Conservation (phyloP, 92 coral and sea anemone genomes). For the Phenganax subtilis region DNA sequence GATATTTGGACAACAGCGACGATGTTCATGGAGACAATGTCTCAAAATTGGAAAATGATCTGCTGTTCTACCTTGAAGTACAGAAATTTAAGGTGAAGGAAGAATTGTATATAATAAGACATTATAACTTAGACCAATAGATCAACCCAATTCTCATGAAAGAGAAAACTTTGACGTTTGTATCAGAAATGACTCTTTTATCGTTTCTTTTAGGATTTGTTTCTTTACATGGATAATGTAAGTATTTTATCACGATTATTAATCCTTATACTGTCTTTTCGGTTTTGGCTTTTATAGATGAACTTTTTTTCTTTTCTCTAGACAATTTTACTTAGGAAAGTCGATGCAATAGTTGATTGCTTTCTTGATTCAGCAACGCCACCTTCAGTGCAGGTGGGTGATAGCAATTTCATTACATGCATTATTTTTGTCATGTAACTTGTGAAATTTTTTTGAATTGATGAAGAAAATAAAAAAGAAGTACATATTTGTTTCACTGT, state of each 20-base stretch:
- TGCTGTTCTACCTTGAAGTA: conserved; percentile 82
- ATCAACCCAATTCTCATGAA: neutral
- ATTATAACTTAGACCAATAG: neutral
- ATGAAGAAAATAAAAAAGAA: no score
- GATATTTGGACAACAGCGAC: conserved; percentile 82
- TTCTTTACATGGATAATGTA: conserved; percentile 89
- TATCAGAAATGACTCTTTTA: neutral
- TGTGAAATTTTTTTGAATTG: neutral
- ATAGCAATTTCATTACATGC: neutral
- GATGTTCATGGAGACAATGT: conserved; percentile 67
- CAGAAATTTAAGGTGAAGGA: conserved; percentile 84
- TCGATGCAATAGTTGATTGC: conserved; percentile 89
- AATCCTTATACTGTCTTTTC: neutral
- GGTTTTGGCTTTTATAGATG: neutral
- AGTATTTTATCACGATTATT: conserved; percentile 40
- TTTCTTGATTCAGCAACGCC: conserved; percentile 99
- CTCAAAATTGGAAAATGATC: conserved; percentile 83
- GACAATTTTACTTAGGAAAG: conserved; percentile 80
- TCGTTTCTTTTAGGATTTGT: conserved; percentile 64
- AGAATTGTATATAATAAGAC: neutral
- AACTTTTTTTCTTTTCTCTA: conserved; percentile 21
- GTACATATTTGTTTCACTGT: no score
- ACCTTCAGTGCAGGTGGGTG: conserved; percentile 86
- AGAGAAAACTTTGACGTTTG: neutral
- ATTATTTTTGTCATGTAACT: neutral